Evolutionary conservation across 2,888 invertebrate genomes (phyloP).

Genomic region (Cerastis leucographa): DNA sequence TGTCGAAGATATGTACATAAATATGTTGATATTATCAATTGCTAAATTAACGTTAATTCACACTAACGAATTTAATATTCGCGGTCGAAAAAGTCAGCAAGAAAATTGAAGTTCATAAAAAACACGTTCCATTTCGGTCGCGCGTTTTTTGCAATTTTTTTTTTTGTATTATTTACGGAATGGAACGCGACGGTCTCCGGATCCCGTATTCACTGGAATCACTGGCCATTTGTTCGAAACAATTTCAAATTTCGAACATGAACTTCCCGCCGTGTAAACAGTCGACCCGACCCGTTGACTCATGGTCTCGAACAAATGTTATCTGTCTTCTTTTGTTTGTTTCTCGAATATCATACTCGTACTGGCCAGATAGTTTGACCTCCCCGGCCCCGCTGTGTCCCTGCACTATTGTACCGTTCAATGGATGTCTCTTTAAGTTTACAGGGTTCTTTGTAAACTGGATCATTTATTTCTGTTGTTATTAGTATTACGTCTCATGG

Average conservation of each 20-base stretch:
- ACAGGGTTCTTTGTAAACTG: slow-evolving; percentile 70
- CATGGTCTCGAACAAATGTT: slow-evolving; percentile 88
- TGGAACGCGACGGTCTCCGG: slow-evolving; percentile 39
- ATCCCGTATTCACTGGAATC: slow-evolving; percentile 49
- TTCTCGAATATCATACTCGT: slow-evolving; percentile 84
- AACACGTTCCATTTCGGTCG: slow-evolving; percentile 40
- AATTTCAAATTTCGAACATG: slow-evolving; percentile 75
- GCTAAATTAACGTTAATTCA: slow-evolving; percentile 41
- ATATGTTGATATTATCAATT: slow-evolving; percentile 33
- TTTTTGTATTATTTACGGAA: slow-evolving; percentile 28
- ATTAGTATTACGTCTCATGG: slow-evolving; percentile 75
- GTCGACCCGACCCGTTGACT: slow-evolving; percentile 83
- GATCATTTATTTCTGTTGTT: slow-evolving; percentile 78
- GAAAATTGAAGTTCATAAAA: slow-evolving; percentile 42
- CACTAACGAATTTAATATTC: slow-evolving; percentile 31
- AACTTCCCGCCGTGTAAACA: slow-evolving; percentile 74
- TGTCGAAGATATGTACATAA: slow-evolving; percentile 24
- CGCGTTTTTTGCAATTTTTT: slow-evolving; percentile 18
- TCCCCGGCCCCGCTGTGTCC: slow-evolving; percentile 53
- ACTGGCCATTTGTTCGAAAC: slow-evolving; percentile 60
- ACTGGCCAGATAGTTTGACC: slow-evolving; percentile 71
- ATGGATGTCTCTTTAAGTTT: slow-evolving; percentile 57
- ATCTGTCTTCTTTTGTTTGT: slow-evolving; percentile 89
- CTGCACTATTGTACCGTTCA: slow-evolving; percentile 29
- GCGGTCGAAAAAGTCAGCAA: slow-evolving; percentile 17